phyloP scores from a whole-genome alignment of 2,888 invertebrate species.

The Zygaena filipendulae region DNA sequence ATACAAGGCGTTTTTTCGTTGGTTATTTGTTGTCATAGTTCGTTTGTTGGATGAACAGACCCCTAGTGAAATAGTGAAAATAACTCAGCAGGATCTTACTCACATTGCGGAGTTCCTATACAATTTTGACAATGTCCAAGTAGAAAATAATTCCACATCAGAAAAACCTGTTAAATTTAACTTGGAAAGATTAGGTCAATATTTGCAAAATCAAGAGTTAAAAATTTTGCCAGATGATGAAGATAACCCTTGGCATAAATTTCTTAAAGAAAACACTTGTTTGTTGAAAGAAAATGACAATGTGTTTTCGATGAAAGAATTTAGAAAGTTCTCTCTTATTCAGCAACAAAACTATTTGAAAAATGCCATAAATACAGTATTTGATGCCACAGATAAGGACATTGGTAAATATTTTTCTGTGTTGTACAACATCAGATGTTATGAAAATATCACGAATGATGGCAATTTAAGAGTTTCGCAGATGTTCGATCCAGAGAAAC shows the following conservation, averaged over 20 bases:
- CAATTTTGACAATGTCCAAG: constrained; percentile 75
- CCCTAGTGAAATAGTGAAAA: constrained; percentile 83
- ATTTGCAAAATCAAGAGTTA: constrained; percentile 81
- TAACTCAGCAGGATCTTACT: constrained; percentile 90
- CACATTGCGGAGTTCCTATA: constrained; percentile 92
- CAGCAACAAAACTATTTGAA: constrained; percentile 83
- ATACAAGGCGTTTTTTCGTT: constrained; percentile 92
- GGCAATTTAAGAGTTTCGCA: constrained; percentile 53
- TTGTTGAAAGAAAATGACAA: constrained; percentile 73
- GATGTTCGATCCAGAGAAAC: constrained; percentile 51
- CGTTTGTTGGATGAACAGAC: constrained; percentile 85
- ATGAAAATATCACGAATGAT: constrained; percentile 32
- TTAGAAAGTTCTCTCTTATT: constrained; percentile 79
- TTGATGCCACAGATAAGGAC: constrained; percentile 72
- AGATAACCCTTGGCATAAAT: constrained; percentile 81
- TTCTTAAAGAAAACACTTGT: constrained; percentile 79
- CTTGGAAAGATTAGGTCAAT: constrained; percentile 91
- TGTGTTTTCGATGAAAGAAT: constrained; percentile 80
- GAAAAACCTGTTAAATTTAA: constrained; percentile 75
- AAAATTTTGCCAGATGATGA: constrained; percentile 76
- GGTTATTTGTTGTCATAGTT: constrained; percentile 90
- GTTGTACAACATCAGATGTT: constrained; percentile 62
- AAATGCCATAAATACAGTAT: constrained; percentile 73
- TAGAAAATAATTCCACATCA: constrained; percentile 31
- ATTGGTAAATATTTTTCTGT: constrained; percentile 72